Evolutionary conservation across 2,888 invertebrate species (phyloP), one percentile per base, ranked within the genome.

Genomic region (Ecliptopera silaceata): DNA sequence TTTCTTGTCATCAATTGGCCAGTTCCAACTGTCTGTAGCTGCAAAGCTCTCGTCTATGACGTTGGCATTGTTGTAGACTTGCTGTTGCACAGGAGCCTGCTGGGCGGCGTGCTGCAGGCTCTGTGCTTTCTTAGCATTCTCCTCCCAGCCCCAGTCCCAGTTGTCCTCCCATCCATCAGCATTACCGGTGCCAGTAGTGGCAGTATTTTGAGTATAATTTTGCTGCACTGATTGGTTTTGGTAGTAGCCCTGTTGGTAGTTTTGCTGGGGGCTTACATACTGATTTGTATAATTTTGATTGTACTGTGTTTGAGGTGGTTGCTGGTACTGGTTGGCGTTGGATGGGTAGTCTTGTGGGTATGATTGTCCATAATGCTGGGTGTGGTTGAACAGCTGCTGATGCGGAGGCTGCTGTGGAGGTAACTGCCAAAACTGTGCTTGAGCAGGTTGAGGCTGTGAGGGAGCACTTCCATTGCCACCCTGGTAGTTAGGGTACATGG

Each of bases 131-230:
- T 89, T 89, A 6, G 84, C 76, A 11, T 85, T 76, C 59, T 94
- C 93, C 11, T 93, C 93, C 93, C 93, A 93, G 1, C 92, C 92
- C 93, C 93, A 93, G 70, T 92, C 92, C 93, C 93, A 93, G 45
- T 87, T 87, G 41, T 87, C 89, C 60, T 87, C 88, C 89, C 86
- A 91, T 52, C 70, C 80, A 70, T 85, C 89, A 49, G 68, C 77
- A 38, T 66, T 70, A 59, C 75, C 78, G 8, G 74, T 74, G n/a
- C 44, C 43, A 12, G 56, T 26, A 8, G 1, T 12, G 5, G 17
- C 22, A n/a, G 18, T 26, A 65, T 79, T 84, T 61, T 70, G 81
- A 15, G 75, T 63, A 61, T 84, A 87, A 63, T 80, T 84, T 63
- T 82, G 84, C 13, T 46, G 54, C 11, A 20, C 20, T n/a, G 76